Conservation (phyloP, 2,797 vertebrate genomes). For the Glossophaga mutica region DNA sequence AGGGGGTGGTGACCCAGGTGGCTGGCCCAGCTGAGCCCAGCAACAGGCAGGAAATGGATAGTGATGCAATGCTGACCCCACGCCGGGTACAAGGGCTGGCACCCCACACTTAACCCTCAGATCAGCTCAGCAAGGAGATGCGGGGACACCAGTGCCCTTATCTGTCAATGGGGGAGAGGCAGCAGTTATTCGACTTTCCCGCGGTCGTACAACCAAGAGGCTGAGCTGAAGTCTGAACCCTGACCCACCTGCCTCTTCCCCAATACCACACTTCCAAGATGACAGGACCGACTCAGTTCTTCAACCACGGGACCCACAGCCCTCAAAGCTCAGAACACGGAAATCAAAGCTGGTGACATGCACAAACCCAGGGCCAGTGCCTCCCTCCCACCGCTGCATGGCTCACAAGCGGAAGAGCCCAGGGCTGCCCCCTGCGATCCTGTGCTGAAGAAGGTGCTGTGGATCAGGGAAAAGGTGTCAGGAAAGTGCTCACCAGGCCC, state of each 20-base stretch:
- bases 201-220: not conserved
- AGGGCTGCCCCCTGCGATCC: not conserved
- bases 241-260: not conserved
- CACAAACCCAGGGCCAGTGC: not conserved
- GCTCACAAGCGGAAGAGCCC: not conserved
- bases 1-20: not conserved
- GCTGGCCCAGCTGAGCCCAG: not conserved
- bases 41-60: not conserved
- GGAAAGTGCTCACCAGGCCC: not conserved
- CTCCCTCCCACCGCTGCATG: not conserved
- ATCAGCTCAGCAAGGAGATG: not conserved
- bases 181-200: not conserved
- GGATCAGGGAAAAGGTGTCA: not conserved
- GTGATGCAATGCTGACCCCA: not conserved
- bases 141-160: not conserved
- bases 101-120: not conserved
- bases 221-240: not conserved
- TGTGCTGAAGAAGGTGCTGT: not conserved
- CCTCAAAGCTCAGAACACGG: not conserved
- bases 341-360: not conserved
- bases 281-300: not conserved
- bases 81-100: not conserved
- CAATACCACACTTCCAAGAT: not conserved
- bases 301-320: not conserved
- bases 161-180: not conserved